phyloP scores from a whole-genome alignment of 2,888 invertebrate genomes.

The Pecten maximus region DNA sequence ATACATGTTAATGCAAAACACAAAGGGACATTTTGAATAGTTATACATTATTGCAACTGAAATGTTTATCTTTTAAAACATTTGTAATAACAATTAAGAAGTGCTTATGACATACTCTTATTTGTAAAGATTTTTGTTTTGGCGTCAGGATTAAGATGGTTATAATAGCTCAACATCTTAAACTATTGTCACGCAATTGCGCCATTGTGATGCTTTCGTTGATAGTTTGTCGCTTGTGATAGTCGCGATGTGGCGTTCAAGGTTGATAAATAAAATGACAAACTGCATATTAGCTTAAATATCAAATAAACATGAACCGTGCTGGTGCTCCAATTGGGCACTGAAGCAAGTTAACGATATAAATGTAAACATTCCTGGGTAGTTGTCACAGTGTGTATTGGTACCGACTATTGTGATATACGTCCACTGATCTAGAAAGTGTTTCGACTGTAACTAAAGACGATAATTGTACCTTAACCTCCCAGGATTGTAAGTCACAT shows the following conservation, averaged over 20 bases:
- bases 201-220: too few species aligned
- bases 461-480: not conserved
- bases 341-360: not conserved
- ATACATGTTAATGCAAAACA: too few species aligned
- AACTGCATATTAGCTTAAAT: not conserved
- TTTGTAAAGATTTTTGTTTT: too few species aligned
- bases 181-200: too few species aligned
- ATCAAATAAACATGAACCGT: not conserved
- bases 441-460: not conserved
- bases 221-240: too few species aligned
- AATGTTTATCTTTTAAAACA: too few species aligned
- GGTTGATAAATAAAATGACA: not conserved
- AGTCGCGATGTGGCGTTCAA: not conserved
- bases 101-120: too few species aligned
- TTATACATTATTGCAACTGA: too few species aligned
- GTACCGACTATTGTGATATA: not conserved
- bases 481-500: not conserved
- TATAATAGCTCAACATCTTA: too few species aligned
- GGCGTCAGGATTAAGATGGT: too few species aligned
- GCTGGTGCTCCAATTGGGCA: not conserved
- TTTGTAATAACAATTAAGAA: too few species aligned
- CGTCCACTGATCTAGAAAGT: not conserved
- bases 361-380: not conserved
- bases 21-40: too few species aligned
- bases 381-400: not conserved